Evolutionary conservation across 2,888 invertebrate genomes (phyloP).

Genomic region (Brachyopa scutellaris): DNA sequence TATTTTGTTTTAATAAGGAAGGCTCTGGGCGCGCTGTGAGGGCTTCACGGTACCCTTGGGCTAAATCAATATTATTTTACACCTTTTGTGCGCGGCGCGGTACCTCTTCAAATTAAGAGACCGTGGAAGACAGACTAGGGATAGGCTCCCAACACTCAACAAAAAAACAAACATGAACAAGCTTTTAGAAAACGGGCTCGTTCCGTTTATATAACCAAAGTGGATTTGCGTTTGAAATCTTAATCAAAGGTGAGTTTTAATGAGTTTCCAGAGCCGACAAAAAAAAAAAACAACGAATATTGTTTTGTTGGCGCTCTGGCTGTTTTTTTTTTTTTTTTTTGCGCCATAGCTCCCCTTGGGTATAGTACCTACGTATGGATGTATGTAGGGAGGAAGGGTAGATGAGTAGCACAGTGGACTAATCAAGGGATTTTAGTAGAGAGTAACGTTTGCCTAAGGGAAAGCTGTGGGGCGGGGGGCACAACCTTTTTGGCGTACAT

Average conservation of each 20-base stretch:
- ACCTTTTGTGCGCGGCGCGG: constrained; percentile 14
- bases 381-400: neutral
- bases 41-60: constrained; percentile 38
- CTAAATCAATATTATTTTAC: constrained; percentile 57
- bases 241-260: constrained; percentile 65
- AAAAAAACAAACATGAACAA: constrained; percentile 45
- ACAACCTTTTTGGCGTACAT: too few relatives aligned
- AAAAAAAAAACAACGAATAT: constrained; percentile 11
- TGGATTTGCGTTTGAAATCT: constrained; percentile 54
- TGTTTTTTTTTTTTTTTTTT: neutral
- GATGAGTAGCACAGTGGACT: constrained; percentile 15
- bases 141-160: neutral
- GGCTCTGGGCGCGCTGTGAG: constrained; percentile 1
- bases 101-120: constrained; percentile 7
- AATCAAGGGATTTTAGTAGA: constrained; percentile 37
- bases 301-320: neutral
- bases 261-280: constrained; percentile 29
- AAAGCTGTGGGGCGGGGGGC: too few relatives aligned
- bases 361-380: neutral
- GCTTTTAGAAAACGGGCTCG: constrained; percentile 29
- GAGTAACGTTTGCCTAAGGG: too few relatives aligned
- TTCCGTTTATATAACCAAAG: neutral
- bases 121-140: neutral
- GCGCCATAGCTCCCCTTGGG: too few relatives aligned
- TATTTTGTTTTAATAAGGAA: constrained; percentile 43